These are phyloP conservation scores for Dendrolimus kikuchii DNA, from an alignment of 1,140 invertebrate genomes.

Conservation along the genomic window DNA sequence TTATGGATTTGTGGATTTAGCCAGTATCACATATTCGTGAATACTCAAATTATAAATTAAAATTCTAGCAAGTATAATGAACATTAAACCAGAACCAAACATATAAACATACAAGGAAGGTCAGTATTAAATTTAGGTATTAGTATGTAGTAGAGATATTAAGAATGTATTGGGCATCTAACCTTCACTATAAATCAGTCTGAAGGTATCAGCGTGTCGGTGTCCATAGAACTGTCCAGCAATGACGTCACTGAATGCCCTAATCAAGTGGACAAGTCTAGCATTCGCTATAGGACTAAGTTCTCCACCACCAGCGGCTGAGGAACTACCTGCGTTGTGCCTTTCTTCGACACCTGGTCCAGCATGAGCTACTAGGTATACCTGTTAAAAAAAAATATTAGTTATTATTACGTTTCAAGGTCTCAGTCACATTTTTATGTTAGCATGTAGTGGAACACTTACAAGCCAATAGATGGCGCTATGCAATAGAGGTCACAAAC, in stretches of 20 bases:
- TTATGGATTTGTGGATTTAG: no score
- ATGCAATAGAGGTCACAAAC: no score
- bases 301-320: constrained; percentile 82
- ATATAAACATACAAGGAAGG: not conserved
- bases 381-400: constrained; percentile 72
- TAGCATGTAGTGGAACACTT: no score
- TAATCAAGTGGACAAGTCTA: constrained; percentile 81
- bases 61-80: not conserved
- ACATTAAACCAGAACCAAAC: not conserved
- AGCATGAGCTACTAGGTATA: constrained; percentile 91
- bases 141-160: no score
- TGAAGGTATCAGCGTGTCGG: constrained; percentile 91
- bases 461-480: no score
- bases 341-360: constrained; percentile 91
- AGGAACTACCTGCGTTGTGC: constrained; percentile 89
- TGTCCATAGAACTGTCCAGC: constrained; percentile 95
- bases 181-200: constrained; percentile 84
- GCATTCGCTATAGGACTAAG: constrained; percentile 79
- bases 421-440: not conserved
- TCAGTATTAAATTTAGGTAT: not conserved
- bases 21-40: no score
- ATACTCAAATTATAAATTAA: no score
- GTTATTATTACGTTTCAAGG: not conserved
- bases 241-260: constrained; percentile 85
- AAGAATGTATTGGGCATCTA: constrained; percentile 40